These are phyloP conservation scores for Passerculus sandwichensis DNA, from an alignment of 2,797 vertebrate genomes.

Conservation along the genomic window DNA sequence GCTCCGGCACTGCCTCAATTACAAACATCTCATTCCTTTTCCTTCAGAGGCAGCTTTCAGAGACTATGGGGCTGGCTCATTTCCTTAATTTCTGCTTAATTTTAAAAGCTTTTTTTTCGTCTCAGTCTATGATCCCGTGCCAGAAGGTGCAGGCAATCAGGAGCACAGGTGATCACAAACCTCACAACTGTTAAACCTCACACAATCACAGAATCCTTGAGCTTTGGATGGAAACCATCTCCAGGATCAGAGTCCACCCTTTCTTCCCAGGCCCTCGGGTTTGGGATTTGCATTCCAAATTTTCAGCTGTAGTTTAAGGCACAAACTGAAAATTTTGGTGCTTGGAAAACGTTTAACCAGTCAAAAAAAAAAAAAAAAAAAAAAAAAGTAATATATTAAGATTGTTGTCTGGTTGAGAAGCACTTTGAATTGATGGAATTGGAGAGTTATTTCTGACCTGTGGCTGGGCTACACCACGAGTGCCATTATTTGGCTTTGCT, in stretches of 20 bases:
- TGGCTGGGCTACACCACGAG: neutral
- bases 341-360: neutral
- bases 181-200: neutral
- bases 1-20: neutral
- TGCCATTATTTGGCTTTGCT: neutral
- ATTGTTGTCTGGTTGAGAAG: neutral
- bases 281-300: neutral
- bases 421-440: neutral
- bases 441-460: neutral
- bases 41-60: neutral
- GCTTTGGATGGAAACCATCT: neutral
- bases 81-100: neutral
- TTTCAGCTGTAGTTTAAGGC: neutral
- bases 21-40: neutral
- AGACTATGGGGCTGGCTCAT: neutral
- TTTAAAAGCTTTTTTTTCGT: neutral
- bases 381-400: fast-evolving
- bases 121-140: neutral
- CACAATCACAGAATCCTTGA: neutral
- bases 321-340: neutral
- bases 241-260: neutral
- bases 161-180: neutral
- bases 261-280: neutral
- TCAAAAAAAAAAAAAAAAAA: neutral
- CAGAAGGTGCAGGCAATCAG: fast-evolving